These are phyloP conservation scores for Umimayanthus kanabou DNA, from an alignment of 92 coral and sea anemone species.

Conservation along the genomic window DNA sequence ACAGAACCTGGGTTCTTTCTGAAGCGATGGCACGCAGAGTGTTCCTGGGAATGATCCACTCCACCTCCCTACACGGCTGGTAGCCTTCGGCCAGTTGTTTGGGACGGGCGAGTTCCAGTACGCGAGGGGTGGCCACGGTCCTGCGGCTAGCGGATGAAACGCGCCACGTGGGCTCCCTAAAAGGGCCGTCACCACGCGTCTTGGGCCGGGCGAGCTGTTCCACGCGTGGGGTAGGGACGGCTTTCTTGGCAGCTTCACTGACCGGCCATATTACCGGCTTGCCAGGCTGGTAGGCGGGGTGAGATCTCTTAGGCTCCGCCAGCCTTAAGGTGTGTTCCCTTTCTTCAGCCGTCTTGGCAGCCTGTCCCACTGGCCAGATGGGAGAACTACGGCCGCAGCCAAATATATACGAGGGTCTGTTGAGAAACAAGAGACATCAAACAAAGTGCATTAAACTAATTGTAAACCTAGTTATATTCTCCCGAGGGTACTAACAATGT, in stretches of 20 bases:
- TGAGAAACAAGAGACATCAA: not conserved
- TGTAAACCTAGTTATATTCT: not conserved
- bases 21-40: conserved; percentile 86
- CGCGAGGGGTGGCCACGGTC: conserved; percentile 83
- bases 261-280: conserved; percentile 74
- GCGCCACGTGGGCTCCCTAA: conserved; percentile 90
- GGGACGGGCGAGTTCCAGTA: conserved; percentile 81
- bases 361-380: conserved; percentile 84
- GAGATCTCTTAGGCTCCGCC: conserved; percentile 80
- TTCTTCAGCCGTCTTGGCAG: conserved; percentile 90
- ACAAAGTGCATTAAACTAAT: not conserved
- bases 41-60: conserved; percentile 67
- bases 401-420: conserved; percentile 62
- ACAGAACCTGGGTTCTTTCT: conserved; percentile 75
- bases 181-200: conserved; percentile 75
- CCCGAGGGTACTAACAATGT: too few relatives aligned
- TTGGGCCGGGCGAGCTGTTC: conserved; percentile 91
- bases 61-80: conserved; percentile 67
- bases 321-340: conserved; percentile 78
- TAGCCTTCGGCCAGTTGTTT: conserved; percentile 87
- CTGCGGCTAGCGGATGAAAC: conserved; percentile 81
- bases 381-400: conserved; percentile 95
- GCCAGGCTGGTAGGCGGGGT: conserved; percentile 69
- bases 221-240: conserved; percentile 66
- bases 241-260: conserved; percentile 72